Evolutionary conservation across 2,113 vertebrate genomes (phyloP).

Genomic region (Dromaius novaehollandiae): DNA sequence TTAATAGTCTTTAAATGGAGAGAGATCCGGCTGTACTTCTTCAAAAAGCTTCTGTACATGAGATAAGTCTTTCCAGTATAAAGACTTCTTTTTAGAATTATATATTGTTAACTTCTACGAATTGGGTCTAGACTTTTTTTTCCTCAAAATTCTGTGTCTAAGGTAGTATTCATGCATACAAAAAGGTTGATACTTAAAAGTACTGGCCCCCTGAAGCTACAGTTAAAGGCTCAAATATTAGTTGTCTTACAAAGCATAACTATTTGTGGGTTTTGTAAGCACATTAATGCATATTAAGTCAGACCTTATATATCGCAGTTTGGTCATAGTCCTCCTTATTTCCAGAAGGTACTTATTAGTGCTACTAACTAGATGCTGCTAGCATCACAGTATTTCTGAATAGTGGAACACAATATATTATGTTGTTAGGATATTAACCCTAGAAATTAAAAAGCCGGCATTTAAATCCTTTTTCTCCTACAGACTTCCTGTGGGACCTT

Average conservation of each 20-base stretch:
- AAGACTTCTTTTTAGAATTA: not conserved
- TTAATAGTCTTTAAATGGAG: slow-evolving; percentile 35
- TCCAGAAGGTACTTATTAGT: not conserved
- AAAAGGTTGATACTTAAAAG: not conserved
- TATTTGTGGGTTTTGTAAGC: not conserved
- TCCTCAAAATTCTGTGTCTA: not conserved
- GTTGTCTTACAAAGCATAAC: accelerated
- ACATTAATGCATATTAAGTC: not conserved
- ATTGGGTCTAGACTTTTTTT: not conserved
- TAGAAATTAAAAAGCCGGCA: not conserved
- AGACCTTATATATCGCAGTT: not conserved
- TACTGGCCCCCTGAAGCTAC: not conserved
- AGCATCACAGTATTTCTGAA: not conserved
- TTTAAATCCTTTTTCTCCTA: not conserved
- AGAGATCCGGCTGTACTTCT: not conserved
- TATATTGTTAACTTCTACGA: not conserved
- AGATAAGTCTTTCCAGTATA: not conserved
- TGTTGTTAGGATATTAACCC: not conserved
- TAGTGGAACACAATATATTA: not conserved
- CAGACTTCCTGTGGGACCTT: not conserved
- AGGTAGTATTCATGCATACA: not conserved
- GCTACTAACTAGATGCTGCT: too few species aligned
- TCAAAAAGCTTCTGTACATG: slow-evolving; percentile 13
- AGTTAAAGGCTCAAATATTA: not conserved
- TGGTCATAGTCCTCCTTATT: not conserved